Evolutionary conservation across 2,888 invertebrate species (phyloP).

Genomic region (Andrena flavipes): DNA sequence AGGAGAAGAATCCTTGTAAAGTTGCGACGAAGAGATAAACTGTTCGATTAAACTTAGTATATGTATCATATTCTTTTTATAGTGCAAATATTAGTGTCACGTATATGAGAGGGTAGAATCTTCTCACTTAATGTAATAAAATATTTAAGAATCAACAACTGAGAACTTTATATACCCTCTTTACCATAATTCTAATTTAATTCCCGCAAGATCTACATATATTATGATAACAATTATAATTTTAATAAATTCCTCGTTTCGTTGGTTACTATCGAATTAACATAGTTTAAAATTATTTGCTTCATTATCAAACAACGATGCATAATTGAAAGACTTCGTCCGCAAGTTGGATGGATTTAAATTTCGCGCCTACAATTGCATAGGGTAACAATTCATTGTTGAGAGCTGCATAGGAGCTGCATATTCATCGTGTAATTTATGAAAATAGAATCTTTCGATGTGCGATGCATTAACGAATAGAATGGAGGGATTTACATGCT

Average conservation of each 20-base stretch:
- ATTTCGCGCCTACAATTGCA: neutral
- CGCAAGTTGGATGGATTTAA: neutral
- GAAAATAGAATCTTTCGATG: neutral
- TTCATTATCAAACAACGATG: neutral
- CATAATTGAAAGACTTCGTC: neutral
- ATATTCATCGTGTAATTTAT: neutral
- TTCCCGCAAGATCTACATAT: conserved; percentile 7
- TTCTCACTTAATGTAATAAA: conserved; percentile 53
- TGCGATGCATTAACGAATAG: neutral
- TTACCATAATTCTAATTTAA: conserved; percentile 16
- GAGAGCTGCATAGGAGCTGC: neutral
- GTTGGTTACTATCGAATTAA: neutral
- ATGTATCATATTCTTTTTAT: conserved; percentile 43
- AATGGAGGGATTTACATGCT: neutral
- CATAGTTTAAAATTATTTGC: neutral
- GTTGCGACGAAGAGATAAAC: conserved; percentile 30
- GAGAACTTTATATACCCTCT: conserved; percentile 10
- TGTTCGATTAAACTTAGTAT: conserved; percentile 36
- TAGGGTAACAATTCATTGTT: neutral
- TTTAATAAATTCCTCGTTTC: neutral
- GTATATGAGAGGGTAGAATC: conserved; percentile 24
- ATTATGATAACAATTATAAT: conserved; percentile 3
- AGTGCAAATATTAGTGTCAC: conserved; percentile 36
- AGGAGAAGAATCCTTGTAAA: conserved; percentile 30
- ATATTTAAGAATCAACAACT: conserved; percentile 34